phyloP scores from a whole-genome alignment of 2,888 invertebrate species.

The Plebejus melissa region DNA sequence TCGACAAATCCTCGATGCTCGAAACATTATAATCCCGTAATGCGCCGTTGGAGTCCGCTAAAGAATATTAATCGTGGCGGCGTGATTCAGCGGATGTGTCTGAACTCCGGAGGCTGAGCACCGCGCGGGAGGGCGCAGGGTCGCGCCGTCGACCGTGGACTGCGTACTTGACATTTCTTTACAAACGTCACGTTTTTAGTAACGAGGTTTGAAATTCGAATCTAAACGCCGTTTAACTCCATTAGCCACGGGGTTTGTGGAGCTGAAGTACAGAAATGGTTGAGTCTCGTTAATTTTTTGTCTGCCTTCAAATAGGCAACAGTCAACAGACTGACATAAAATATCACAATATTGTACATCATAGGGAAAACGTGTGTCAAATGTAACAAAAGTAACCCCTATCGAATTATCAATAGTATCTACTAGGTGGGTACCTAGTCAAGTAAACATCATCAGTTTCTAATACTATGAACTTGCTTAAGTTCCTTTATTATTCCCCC shows the following conservation, averaged over 20 bases:
- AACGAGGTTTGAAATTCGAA: constrained; percentile 73
- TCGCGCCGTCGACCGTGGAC: background rate
- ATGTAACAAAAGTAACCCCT: background rate
- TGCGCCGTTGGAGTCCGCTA: constrained; percentile 66
- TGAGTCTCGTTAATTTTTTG: background rate
- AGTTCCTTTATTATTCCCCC: background rate
- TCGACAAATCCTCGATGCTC: constrained; percentile 60
- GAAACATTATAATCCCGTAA: constrained; percentile 63
- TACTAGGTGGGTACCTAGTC: background rate
- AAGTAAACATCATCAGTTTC: background rate
- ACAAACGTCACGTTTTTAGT: constrained; percentile 44
- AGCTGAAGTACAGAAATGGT: background rate
- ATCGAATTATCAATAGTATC: background rate
- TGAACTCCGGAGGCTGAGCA: constrained; percentile 46
- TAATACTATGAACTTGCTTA: background rate
- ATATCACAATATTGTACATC: no score
- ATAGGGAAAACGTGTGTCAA: background rate
- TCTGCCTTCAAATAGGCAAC: background rate
- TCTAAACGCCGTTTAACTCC: constrained; percentile 1
- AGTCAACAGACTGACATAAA: no score
- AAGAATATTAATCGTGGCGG: constrained; percentile 71
- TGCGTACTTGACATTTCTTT: constrained; percentile 36
- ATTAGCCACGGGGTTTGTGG: background rate
- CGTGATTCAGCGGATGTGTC: constrained; percentile 60
- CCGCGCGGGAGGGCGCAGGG: constrained; percentile 42